Evolutionary conservation across 1,140 invertebrate species (phyloP), one percentile per base, ranked within the genome.

Genomic region (Achatina immaculata): DNA sequence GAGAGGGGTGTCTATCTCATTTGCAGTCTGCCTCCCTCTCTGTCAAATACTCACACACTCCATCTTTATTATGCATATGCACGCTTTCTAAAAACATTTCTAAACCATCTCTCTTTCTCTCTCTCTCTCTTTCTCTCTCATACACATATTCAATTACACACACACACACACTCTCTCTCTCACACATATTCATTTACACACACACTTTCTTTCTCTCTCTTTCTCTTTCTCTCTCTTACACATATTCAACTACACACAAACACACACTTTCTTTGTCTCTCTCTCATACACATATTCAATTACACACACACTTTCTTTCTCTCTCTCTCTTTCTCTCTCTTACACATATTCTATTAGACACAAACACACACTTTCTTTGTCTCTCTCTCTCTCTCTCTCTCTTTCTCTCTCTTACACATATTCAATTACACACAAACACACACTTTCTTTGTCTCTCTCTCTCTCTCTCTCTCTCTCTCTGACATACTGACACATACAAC

Each of bases 391-490:
- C n/a, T n/a, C n/a, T n/a, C n/a, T n/a, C n/a, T n/a, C n/a, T n/a
- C n/a, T n/a, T n/a, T n/a, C n/a, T n/a, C n/a, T n/a, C n/a, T n/a
- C n/a, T 78, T 36, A 68, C 62, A 68, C 76, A 43, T 38, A 68
- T 62, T 78, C 58, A 68, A 16, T 68, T 42, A 43, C 76, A 43
- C 11, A 48, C 62, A 68, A 58, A 43, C n/a, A 68, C 62, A 68
- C 58, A 68, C 65, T 68, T 28, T 68, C 65, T 43, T 36, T 68
- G 38, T 68, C 36, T 78, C 62, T 68, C 42, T 78, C 58, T 68
- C 62, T 68, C 58, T 68, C 76, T 43, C 36, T 68, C 62, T 78
- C 62, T 68, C 58, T 78, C 74, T 77, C 21, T 66, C 43, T n/a
- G 24, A 68, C 76, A 48, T 19, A 43, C 38, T 69, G 3, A 28